phyloP scores from a whole-genome alignment of 2,888 invertebrate species.

The Drosophila barbarae region DNA sequence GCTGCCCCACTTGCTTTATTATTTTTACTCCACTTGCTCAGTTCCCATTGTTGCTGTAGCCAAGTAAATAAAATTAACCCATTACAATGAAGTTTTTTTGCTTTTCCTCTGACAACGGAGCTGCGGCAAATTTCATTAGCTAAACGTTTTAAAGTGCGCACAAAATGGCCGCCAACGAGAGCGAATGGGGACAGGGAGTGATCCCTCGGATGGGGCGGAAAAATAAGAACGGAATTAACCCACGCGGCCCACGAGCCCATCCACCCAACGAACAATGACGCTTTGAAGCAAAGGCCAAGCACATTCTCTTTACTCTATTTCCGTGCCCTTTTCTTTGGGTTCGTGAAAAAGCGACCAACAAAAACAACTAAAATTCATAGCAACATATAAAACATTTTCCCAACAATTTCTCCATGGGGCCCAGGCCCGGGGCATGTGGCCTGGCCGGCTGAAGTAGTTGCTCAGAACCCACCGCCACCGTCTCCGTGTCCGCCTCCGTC shows the following conservation, averaged over 20 bases:
- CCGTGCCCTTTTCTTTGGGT: slow-evolving; percentile 55
- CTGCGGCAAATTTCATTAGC: slow-evolving; percentile 71
- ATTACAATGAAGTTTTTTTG: slow-evolving; percentile 71
- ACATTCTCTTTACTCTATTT: slow-evolving; percentile 71
- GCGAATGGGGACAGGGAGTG: slow-evolving; percentile 11
- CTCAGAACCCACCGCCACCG: background rate
- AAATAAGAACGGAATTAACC: slow-evolving; percentile 28
- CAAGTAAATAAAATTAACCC: slow-evolving; percentile 75
- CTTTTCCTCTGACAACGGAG: slow-evolving; percentile 47
- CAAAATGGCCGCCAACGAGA: slow-evolving; percentile 47
- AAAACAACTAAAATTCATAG: slow-evolving; percentile 61
- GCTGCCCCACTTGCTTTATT: slow-evolving; percentile 54
- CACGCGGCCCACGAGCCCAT: slow-evolving; percentile 31
- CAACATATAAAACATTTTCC: slow-evolving; percentile 72
- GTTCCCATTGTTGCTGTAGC: slow-evolving; percentile 39
- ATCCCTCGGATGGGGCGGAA: slow-evolving; percentile 29
- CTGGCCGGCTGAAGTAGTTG: slow-evolving; percentile 34
- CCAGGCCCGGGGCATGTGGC: slow-evolving; percentile 19
- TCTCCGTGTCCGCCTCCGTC: background rate
- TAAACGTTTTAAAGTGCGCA: slow-evolving; percentile 73
- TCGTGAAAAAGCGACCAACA: slow-evolving; percentile 20
- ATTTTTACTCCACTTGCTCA: slow-evolving; percentile 30
- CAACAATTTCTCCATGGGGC: slow-evolving; percentile 58
- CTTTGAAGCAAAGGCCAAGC: slow-evolving; percentile 67
- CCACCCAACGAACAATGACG: slow-evolving; percentile 45